Evolutionary conservation across 2,113 vertebrate genomes (phyloP).

Genomic region (Spheniscus mendiculus): DNA sequence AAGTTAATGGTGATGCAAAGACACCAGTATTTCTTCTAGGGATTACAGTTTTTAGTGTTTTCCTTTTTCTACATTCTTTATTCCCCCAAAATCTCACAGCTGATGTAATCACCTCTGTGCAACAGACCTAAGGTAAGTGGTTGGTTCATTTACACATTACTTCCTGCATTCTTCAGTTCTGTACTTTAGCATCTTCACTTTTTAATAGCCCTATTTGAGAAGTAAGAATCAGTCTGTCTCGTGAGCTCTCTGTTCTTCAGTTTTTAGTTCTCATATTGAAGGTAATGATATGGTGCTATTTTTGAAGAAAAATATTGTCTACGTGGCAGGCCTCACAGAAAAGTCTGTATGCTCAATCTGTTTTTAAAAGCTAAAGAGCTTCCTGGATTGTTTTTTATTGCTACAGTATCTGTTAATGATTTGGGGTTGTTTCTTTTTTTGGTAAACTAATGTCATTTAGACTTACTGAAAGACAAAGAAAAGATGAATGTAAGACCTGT

Average conservation of each 20-base stretch:
- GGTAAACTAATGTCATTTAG: background rate
- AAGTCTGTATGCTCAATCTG: background rate
- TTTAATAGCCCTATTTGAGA: background rate
- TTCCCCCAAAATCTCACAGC: background rate
- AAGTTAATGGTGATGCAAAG: background rate
- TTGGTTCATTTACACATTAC: background rate
- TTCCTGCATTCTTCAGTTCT: background rate
- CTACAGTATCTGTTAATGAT: background rate
- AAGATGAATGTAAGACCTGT: background rate
- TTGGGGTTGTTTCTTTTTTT: background rate
- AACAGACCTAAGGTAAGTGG: accelerated
- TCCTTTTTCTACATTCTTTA: background rate
- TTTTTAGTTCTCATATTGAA: background rate
- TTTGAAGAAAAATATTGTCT: background rate
- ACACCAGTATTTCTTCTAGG: background rate
- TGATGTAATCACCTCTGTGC: background rate
- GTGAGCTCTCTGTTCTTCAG: background rate
- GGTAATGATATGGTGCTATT: background rate
- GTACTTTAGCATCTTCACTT: background rate
- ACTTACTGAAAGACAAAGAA: background rate
- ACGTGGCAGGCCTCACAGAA: background rate
- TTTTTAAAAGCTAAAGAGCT: background rate
- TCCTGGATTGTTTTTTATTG: background rate
- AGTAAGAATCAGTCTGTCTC: background rate
- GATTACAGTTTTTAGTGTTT: background rate